Base-by-base conservation (phyloP, 1,140 invertebrate genomes). In the Anoplolepis gracilipes region DNA sequence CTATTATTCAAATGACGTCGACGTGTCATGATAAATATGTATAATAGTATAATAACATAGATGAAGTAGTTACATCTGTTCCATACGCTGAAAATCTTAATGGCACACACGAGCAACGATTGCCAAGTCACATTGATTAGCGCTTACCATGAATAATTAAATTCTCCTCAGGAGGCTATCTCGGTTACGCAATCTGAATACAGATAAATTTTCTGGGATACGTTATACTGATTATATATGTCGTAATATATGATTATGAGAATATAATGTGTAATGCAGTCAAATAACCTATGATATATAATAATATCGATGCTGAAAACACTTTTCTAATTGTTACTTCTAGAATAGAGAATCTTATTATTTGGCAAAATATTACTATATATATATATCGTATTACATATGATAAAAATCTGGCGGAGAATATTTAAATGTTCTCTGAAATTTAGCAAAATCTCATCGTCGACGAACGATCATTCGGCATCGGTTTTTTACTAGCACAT, bases 81-180 rank as follows among this genome's bases (percentile, higher is more conserved):
- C 6, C 13, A 46, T 79, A 78, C 8, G 16, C 10, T 78, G 25
- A 33, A 73, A 30, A 28, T 13, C 19, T 72, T 73, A 72, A 69
- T 70, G 25, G 46, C 13, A 55, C 2, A 30, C 5, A 70, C 33
- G 33, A 70, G 19, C 36, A 57, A 70, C n/a, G 25, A 73, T 73
- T 73, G 36, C 16, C 62, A 79, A 69, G 42, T 53, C 39, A 55
- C 25, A n/a, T 72, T 22, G 46, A 33, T 53, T 46, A 61, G 4
- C 13, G n/a, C 30, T 55, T 53, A 67, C 10, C 53, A 25, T 13
- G 36, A 22, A 72, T 72, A 72, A 72, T 82, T 72, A 57, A 72
- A 42, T 72, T 57, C 59, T 67, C 67, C 30, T 53, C 16, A 36
- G 16, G 36, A 8, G 8, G 36, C 16, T 65, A n/a, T 61, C 57